Evolutionary conservation across 2,888 invertebrate genomes (phyloP), one percentile per base, ranked within the genome.

Genomic region (Tortrix viridana): DNA sequence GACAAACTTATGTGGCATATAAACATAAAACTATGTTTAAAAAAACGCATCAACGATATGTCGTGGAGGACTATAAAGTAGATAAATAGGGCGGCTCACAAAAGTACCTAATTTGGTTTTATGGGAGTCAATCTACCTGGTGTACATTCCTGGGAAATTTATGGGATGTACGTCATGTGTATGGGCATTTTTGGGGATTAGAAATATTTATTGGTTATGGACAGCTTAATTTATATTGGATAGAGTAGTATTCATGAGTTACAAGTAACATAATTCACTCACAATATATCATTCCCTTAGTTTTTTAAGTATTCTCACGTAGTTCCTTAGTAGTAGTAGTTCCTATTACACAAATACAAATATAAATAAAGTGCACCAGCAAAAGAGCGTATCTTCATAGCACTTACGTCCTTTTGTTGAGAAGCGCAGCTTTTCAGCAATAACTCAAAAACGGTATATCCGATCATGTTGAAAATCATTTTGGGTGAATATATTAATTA

Each of bases 141-240:
- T 76, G 80, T 76, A 79, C 82, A 83, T 81, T 77, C 84, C 81
- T 70, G 67, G 71, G 77, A 75, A 81, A 87, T 86, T 88, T 87
- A 88, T 86, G 76, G 81, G 79, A 77, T 78, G 78, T 86, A 85
- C 84, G 88, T 88, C 86, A 86, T 84, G 79, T 73, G 74, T 80
- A 80, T 80, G 46, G 58, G 53, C 58, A 52, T 32, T 57, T 63
- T 62, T 58, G 43, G 57, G 74, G 73, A 73, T 81, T 82, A 83
- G 80, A 82, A 76, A 74, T 80, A 84, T 84, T 85, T 84, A 85
- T 85, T 77, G 81, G 79, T 81, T 78, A 75, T 78, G 73, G 23
- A 18, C 43, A 20, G 53, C 22, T 47, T 63, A 47, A 63, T 58
- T 57, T 62, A 60, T 59, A 56, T 44, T 44, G 16, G 9, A 23